Evolutionary conservation across 2,113 vertebrate species (phyloP).

Genomic region (Tragelaphus scriptus): DNA sequence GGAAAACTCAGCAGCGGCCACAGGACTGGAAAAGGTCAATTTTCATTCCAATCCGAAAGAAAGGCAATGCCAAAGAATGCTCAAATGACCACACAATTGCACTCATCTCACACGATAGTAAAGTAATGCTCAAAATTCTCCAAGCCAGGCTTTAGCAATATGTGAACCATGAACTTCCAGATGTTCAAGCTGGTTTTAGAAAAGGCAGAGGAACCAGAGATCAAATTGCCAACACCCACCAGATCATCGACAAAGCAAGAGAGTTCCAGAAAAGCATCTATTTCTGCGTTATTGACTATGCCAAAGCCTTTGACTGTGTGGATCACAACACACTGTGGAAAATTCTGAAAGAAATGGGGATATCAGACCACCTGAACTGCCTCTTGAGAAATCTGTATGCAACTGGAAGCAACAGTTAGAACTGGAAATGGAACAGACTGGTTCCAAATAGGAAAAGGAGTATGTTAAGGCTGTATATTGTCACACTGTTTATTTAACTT

Average conservation of each 20-base stretch:
- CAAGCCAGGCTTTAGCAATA: not conserved
- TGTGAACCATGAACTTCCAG: not conserved
- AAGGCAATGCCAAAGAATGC: not conserved
- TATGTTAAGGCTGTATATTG: not conserved
- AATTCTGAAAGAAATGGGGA: not conserved
- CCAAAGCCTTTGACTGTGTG: not conserved
- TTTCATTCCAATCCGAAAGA: not conserved
- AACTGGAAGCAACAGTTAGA: not conserved
- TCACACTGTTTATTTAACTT: not conserved
- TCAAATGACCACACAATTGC: not conserved
- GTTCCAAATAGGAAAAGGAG: not conserved
- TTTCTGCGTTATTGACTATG: not conserved
- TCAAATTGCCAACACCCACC: rapidly evolving
- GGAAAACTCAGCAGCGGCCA: rapidly evolving
- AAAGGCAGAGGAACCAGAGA: not conserved
- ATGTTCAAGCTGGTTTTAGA: not conserved
- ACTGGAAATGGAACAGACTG: not conserved
- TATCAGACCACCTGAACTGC: not conserved
- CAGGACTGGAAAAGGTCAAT: not conserved
- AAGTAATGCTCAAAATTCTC: not conserved
- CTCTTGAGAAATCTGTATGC: not conserved
- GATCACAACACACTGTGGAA: not conserved
- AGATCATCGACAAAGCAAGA: not conserved
- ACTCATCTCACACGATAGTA: not conserved
- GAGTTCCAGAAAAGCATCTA: not conserved